Evolutionary conservation across 2,113 vertebrate species (phyloP), one percentile per base, ranked within the genome.

Genomic region (Calyptommatus sinebrachiatus): DNA sequence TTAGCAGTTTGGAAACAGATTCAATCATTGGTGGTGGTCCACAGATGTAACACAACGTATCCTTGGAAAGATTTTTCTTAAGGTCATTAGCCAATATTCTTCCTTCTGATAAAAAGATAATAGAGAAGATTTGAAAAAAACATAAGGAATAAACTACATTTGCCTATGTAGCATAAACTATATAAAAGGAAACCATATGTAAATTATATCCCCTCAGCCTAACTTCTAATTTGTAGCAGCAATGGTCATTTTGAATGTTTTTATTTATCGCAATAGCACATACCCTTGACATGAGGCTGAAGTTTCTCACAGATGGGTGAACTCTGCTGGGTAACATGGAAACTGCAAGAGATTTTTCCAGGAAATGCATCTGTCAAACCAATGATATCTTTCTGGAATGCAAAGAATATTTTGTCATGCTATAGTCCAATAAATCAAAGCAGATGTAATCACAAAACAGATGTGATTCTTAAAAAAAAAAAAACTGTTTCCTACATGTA

Each of bases 11-110:
- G 83, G 96, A 97, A 90, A 97, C 82, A 1, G 94, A 95, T 91
- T 99, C 95, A 14, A 96, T 97, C 98, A 99, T 99, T 12, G 96
- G 96, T 50, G 98, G 98, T 14, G 98, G 98, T 26, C 98, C 98
- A 11, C 98, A 99, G 77, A 99, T 94, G 90, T 96, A 99, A 92
- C 98, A 99, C 78, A 97, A 88, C 62, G 97, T 98, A 83, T 96
- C 89, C 53, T 92, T 75, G 1, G 95, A 96, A 76, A 97, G 83
- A 0, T 93, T 94, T 73, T 92, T 85, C 88, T 81, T 88, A 85
- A 99, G 87, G 82, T 95, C 93, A 86, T 93, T 89, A 82, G 92
- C 92, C 18, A 95, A 95, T 92, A 99, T 95, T 93, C 97, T 96
- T 91, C 96, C 94, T 72, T 94, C 98, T 99, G 90, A 77, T 82